A percentile compares a stretch with the other conserved stretches of the same genome.
Conservation (phyloP, 2,888 invertebrate species). For the Drosophila anceps region DNA sequence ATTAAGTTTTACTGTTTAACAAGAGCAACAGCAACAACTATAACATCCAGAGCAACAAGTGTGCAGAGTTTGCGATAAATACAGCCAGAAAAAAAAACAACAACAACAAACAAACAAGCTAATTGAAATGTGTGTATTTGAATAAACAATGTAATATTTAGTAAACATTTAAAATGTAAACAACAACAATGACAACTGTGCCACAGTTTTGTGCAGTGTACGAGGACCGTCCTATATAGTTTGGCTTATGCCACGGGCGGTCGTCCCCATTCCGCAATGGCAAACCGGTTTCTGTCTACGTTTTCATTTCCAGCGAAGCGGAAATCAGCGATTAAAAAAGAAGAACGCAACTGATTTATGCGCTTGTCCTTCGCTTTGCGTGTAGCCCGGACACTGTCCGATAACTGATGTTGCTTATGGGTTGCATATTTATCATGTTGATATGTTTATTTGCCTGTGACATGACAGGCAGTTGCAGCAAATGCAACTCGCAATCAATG, state of each 20-base stretch:
- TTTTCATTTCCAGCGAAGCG: conserved; percentile 71
- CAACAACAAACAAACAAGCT: conserved; percentile 45
- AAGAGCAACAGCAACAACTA: conserved; percentile 40
- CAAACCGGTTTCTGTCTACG: conserved; percentile 53
- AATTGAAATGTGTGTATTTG: conserved; percentile 55
- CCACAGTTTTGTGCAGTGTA: conserved; percentile 53
- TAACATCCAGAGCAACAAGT: conserved; percentile 51
- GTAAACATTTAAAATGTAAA: conserved; percentile 45
- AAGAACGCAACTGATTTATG: conserved; percentile 67
- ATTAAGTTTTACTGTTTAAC: conserved; percentile 69
- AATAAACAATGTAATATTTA: conserved; percentile 64
- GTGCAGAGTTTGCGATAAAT: conserved; percentile 67
- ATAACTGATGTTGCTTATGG: conserved; percentile 66
- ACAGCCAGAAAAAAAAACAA: conserved; percentile 61
- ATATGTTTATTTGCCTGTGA: conserved; percentile 72
- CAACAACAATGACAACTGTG: conserved; percentile 24
- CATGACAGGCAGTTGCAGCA: conserved; percentile 35
- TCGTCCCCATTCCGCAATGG: background rate
- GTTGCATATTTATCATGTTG: conserved; percentile 73
- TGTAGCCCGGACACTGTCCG: conserved; percentile 54
- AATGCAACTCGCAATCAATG: conserved; percentile 48
- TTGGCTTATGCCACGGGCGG: background rate
- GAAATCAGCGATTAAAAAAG: conserved; percentile 76
- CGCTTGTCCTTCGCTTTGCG: conserved; percentile 76
- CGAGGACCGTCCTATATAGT: conserved; percentile 51